Percentiles rank a stretch among this genome's conserved stretches.
These are phyloP conservation scores for Limonius californicus DNA, from an alignment of 1,140 invertebrate species.

Conservation along the genomic window DNA sequence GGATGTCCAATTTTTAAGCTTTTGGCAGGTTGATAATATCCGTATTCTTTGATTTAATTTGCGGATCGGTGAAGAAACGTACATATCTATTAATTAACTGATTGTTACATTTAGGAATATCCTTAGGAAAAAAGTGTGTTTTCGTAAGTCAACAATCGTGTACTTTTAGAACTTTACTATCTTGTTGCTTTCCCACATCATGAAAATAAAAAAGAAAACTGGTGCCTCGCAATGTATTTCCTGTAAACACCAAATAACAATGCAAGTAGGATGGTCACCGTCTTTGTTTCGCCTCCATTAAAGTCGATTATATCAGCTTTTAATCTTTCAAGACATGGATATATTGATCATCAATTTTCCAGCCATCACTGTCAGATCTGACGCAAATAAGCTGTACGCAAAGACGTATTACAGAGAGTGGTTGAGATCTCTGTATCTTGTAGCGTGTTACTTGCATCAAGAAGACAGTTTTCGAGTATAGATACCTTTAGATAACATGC, in stretches of 20 bases:
- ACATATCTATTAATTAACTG: too few species aligned
- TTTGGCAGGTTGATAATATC: too few species aligned
- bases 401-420: conserved; percentile 2
- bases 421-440: not conserved
- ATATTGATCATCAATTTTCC: conserved; percentile 21
- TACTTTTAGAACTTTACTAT: too few species aligned
- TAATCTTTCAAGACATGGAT: conserved; percentile 10
- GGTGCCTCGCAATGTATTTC: not conserved
- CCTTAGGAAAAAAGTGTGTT: too few species aligned
- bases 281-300: conserved; percentile 4
- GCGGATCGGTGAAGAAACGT: not conserved
- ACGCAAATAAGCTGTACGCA: conserved; percentile 9
- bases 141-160: too few species aligned
- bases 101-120: too few species aligned
- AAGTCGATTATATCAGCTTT: conserved; percentile 7
- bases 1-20: too few species aligned
- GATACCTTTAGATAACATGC: not conserved
- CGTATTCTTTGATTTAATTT: too few species aligned
- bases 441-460: not conserved
- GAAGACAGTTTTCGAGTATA: not conserved
- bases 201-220: too few species aligned
- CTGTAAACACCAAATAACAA: not conserved
- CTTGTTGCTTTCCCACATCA: too few species aligned
- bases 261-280: not conserved
- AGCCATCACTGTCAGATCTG: conserved; percentile 21